phyloP scores from a whole-genome alignment of 1,140 invertebrate genomes.

The Thrips palmi region DNA sequence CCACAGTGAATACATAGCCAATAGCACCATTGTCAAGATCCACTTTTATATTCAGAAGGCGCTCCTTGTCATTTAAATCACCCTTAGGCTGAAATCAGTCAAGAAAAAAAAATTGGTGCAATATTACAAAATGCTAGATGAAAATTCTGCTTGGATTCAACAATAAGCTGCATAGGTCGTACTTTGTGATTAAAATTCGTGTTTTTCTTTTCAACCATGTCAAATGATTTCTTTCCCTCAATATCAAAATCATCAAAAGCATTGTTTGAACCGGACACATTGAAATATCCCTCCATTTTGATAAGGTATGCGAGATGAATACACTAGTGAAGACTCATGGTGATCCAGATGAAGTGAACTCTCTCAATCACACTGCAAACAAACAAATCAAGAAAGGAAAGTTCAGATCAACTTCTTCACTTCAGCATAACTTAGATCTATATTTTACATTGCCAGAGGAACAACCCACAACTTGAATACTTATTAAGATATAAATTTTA shows the following conservation, averaged over 20 bases:
- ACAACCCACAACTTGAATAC: too few relatives aligned
- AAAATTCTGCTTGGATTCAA: neutral
- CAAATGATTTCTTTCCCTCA: slow-evolving; percentile 5
- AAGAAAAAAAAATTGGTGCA: neutral
- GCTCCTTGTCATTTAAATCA: slow-evolving; percentile 2
- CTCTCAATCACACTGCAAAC: too few relatives aligned
- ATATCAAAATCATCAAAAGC: slow-evolving; percentile 10
- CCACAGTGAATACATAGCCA: slow-evolving; percentile 5
- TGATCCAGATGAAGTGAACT: too few relatives aligned
- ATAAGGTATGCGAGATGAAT: too few relatives aligned
- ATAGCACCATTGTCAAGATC: slow-evolving; percentile 8
- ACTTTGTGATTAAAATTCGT: slow-evolving; percentile 2
- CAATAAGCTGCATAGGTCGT: neutral
- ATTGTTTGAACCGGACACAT: slow-evolving; percentile 6
- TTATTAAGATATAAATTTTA: too few relatives aligned
- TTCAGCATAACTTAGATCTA: too few relatives aligned
- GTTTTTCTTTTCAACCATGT: slow-evolving; percentile 1
- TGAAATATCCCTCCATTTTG: slow-evolving; percentile 8
- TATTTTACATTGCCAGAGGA: too few relatives aligned
- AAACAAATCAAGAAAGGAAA: too few relatives aligned
- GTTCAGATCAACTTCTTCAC: too few relatives aligned
- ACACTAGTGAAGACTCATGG: too few relatives aligned
- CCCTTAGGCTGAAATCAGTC: neutral
- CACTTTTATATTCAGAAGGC: slow-evolving; percentile 7
- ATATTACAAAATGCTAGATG: neutral